Conservation (phyloP, 2,888 invertebrate species). For the Eilema griseolum region DNA sequence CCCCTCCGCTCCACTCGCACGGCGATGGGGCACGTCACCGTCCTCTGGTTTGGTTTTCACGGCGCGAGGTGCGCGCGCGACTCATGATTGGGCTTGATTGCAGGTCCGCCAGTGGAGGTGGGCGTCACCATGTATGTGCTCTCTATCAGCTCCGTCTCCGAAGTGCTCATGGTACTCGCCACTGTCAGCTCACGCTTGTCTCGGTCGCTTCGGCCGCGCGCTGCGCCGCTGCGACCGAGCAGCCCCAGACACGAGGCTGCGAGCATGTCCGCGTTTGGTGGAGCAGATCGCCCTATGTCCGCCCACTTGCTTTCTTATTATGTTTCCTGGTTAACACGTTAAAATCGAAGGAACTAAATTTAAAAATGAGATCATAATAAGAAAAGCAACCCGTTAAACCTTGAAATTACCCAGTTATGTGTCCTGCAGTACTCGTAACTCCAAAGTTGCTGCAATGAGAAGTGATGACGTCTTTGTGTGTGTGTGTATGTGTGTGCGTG, state of each 20-base stretch:
- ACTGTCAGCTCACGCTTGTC: slow-evolving; percentile 81
- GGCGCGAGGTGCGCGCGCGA: slow-evolving; percentile 68
- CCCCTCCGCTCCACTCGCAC: slow-evolving; percentile 58
- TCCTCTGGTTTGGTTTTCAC: slow-evolving; percentile 62
- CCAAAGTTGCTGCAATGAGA: slow-evolving; percentile 76
- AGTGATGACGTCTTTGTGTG: slow-evolving; percentile 65
- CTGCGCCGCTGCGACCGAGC: slow-evolving; percentile 80
- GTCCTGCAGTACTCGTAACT: slow-evolving; percentile 85
- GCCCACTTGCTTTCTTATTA: slow-evolving; percentile 85
- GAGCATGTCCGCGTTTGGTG: slow-evolving; percentile 73
- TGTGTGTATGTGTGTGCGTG: neutral
- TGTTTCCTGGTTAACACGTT: slow-evolving; percentile 62
- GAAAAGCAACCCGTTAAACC: slow-evolving; percentile 78
- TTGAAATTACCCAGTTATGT: slow-evolving; percentile 79
- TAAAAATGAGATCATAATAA: slow-evolving; percentile 74
- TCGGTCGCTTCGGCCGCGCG: slow-evolving; percentile 71
- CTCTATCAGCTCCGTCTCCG: slow-evolving; percentile 99
- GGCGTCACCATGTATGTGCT: slow-evolving; percentile 99
- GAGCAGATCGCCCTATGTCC: slow-evolving; percentile 63
- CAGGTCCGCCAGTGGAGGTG: slow-evolving; percentile 98
- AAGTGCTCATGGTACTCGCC: slow-evolving; percentile 97
- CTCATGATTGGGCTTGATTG: slow-evolving; percentile 87
- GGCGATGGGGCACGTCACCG: slow-evolving; percentile 71
- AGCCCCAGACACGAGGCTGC: slow-evolving; percentile 86
- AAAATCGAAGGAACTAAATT: slow-evolving; percentile 48